Base-by-base conservation (phyloP, 2,797 vertebrate species). In the Arrhamphus sclerolepis region DNA sequence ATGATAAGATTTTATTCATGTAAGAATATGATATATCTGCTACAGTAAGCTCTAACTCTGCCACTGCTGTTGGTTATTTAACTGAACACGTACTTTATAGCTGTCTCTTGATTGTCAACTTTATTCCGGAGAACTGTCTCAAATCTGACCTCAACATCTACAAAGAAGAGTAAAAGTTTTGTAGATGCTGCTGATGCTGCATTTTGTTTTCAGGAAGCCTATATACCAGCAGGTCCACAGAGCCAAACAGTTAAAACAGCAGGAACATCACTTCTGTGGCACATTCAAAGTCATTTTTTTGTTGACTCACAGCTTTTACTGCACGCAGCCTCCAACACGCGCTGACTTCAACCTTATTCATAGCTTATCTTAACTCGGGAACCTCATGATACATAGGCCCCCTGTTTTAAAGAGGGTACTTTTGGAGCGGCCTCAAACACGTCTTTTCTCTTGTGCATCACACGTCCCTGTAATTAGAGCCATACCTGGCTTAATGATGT, bases 391-490 rank as follows among this genome's bases (percentile, higher is more conserved):
- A 18, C 52, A 50, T 29, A 56, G 52, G 20, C 34, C 41, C 58
- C 69, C 49, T 58, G 24, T 64, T 66, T 73, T 42, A 49, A 34
- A 56, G 62, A 55, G 47, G 56, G 21, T 2, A 46, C 53, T 46
- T 46, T 68, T 59, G 77, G 43, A 70, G 70, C 49, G 53, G 54
- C 69, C 72, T 77, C 17, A 55, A 74, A 72, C 7, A n/a, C 22
- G 64, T 55, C 43, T 68, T 53, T 43, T 74, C 49, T 38, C 65
- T 19, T 64, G 70, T 44, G 59, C 66, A 60, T 70, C 58, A 73
- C 85, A 84, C 66, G 1, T 84, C 79, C 63, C 81, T 82, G 76
- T 90, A 90, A 92, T 92, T 91, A 88, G 80, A 88, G 81, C 78
- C 81, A 84, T 87, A 87, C 85, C 80, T 87, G 72, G 66, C 89